phyloP scores from a whole-genome alignment of 1,140 invertebrate species.

The Zophobas morio region DNA sequence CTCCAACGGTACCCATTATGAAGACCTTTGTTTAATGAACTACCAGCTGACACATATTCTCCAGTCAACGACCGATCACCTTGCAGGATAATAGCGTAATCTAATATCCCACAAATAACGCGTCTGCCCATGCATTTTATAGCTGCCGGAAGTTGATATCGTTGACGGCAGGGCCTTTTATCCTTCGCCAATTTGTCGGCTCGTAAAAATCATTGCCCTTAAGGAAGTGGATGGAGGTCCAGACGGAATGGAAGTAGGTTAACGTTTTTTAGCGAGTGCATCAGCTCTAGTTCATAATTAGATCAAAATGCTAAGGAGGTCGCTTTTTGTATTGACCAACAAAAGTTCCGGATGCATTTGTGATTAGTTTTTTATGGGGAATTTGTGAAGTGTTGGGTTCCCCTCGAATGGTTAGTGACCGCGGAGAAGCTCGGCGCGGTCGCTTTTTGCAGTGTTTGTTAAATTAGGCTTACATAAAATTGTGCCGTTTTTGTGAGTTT shows the following conservation, averaged over 20 bases:
- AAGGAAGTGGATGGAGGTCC: background rate
- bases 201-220: background rate
- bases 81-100: background rate
- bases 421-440: too few species aligned
- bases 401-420: too few species aligned
- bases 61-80: conserved; percentile 26
- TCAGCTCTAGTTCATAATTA: background rate
- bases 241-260: background rate
- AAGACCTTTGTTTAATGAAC: conserved; percentile 8
- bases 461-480: too few species aligned
- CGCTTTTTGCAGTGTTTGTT: too few species aligned
- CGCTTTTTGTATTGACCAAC: too few species aligned
- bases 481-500: too few species aligned
- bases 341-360: too few species aligned
- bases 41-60: conserved; percentile 17
- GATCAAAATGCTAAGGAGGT: too few species aligned
- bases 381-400: too few species aligned
- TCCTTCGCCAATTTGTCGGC: background rate
- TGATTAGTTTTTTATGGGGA: too few species aligned
- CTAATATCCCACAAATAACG: conserved; percentile 1
- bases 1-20: conserved; percentile 14
- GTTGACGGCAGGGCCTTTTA: background rate
- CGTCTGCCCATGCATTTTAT: background rate
- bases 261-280: background rate
- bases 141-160: background rate